Base-by-base conservation (phyloP, 30 jellyfish, hydroid and myxozoan genomes). In the Hydractinia echinata region DNA sequence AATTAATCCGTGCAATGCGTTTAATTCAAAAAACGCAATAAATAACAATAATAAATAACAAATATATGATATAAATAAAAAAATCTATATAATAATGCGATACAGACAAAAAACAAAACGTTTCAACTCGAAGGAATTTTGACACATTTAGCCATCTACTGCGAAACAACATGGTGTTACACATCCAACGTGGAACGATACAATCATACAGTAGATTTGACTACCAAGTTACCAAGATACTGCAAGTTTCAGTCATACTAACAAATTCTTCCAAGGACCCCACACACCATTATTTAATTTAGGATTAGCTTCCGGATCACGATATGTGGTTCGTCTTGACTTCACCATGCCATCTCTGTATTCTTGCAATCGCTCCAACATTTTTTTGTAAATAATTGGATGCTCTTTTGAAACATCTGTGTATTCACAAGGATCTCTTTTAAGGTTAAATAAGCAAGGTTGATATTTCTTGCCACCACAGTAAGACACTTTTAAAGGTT, bases 391-490 rank as follows among this genome's bases (percentile, higher is more conserved):
- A 16, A 77, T 18, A 15, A 51, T 82, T 6, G 97, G 97, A 61
- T 54, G 50, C 5, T 82, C 92, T 50, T 88, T 72, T 5, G 97
- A 76, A 16, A 90, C 55, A 79, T 90, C 94, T 19, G 71, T 67
- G 54, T 90, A 90, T 78, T 90, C 97, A 54, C 97, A 90, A 3
- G 97, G 97, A 64, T 90, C 97, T 8, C 73, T 19, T 66, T 67
- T 81, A 19, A 90, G 55, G 55, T 90, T 83, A 67, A 90, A 90
- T 54, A 90, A 64, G 64, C 97, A 90, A 1, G 95, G 88, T 16
- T 78, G 82, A 8, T 83, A 53, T 56, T 87, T 66, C 51, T 84
- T 51, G 5, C 87, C 77, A 62, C 93, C 91, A 67, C 91, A 86
- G 18, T 55, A 21, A 4, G 95, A 78, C 51, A 73, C 88, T 76